These are phyloP conservation scores for Rhopilema esculentum DNA, from an alignment of 30 jellyfish, hydroid and myxozoan species.

Conservation along the genomic window DNA sequence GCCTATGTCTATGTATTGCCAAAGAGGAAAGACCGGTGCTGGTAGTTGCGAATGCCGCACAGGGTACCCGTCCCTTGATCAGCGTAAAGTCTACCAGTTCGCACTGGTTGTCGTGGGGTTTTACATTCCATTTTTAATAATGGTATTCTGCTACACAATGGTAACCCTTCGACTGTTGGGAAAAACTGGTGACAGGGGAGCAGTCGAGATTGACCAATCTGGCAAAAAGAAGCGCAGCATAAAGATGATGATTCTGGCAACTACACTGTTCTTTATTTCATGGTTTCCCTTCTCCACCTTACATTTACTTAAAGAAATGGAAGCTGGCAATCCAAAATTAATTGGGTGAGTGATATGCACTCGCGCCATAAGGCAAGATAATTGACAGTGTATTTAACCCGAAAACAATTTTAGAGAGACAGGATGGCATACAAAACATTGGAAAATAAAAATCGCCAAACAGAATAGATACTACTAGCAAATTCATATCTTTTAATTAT, in stretches of 20 bases:
- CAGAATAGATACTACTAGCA: too few relatives aligned
- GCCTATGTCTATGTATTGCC: background rate
- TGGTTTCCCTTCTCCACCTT: constrained; percentile 26
- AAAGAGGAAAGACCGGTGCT: background rate
- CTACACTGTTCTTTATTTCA: constrained; percentile 24
- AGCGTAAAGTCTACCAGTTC: background rate
- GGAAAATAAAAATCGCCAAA: too few relatives aligned
- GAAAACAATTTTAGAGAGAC: too few relatives aligned
- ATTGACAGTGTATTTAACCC: too few relatives aligned
- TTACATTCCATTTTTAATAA: background rate
- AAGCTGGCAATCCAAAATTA: background rate
- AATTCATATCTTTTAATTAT: too few relatives aligned
- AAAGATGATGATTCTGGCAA: constrained; percentile 32
- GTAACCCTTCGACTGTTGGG: constrained; percentile 31
- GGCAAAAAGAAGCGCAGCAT: constrained; percentile 12
- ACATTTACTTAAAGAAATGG: background rate
- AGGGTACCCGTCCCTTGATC: background rate
- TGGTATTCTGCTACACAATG: background rate
- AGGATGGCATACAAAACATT: too few relatives aligned
- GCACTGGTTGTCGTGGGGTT: background rate
- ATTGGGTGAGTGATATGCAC: constrained; percentile 10
- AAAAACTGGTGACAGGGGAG: constrained; percentile 3
- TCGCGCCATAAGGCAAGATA: background rate
- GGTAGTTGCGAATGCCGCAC: background rate
- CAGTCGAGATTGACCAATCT: background rate